Evolutionary conservation across 2,888 invertebrate species (phyloP), one percentile per base, ranked within the genome.

Genomic region (Cenopis cana): DNA sequence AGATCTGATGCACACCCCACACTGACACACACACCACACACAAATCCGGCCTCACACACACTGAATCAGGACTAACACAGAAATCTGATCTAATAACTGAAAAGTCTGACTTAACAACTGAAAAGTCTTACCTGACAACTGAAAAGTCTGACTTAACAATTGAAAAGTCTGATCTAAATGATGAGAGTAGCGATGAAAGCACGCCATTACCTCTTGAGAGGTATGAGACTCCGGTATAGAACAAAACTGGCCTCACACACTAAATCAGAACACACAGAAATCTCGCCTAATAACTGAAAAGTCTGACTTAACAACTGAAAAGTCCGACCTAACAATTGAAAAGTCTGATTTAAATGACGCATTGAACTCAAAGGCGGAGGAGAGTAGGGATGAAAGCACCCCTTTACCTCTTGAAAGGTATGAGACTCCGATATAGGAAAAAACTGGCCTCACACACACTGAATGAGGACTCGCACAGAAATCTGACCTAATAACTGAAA

Each of bases 1-100:
- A 94, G 80, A 90, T 91, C 80, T 93, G 93, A 93, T 88, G 78
- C 77, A 77, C 77, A 77, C 46, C 46, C 12, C 46, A 78, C 72
- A 75, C 73, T 70, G 73, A 65, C 74, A 60, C 49, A 38, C 24
- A 29, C 29, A 57, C 41, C 64, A 17, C 12, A 33, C n/a, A 11
- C 2, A 41, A 41, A 41, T 14, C 41, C 41, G 41, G 6, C 41
- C 29, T 29, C 14, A 62, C 50, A 46, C 20, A 38, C 29, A 29
- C 18, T 11, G 24, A 55, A 54, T 12, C 20, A 0, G 6, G 55
- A 9, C 55, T 50, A 10, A 67, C 49, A 50, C 56, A 46, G n/a
- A 55, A 46, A 29, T 46, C 60, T n/a, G 60, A 17, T 2, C 24
- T 60, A 9, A 59, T 9, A 18, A 38, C 6, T 38, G 33, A 33